Evolutionary conservation across 1,140 invertebrate species (phyloP).

Genomic region (Drosophila saltans): DNA sequence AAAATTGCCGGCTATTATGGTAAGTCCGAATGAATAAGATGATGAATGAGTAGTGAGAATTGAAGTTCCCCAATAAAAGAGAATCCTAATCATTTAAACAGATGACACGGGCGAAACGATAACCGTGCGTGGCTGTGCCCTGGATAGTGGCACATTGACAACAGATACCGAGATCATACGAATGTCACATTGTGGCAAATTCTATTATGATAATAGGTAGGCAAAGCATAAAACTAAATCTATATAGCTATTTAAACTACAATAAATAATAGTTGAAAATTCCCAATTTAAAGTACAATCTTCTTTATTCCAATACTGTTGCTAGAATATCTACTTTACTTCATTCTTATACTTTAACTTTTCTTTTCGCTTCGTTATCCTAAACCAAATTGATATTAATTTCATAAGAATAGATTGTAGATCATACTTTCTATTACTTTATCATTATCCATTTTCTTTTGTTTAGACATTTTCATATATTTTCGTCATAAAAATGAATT

Average conservation of each 20-base stretch:
- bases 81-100: conserved; percentile 71
- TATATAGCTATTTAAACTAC: too few relatives aligned
- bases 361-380: too few relatives aligned
- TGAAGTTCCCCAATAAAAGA: not conserved
- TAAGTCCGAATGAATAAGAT: conserved; percentile 83
- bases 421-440: too few relatives aligned
- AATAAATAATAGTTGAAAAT: too few relatives aligned
- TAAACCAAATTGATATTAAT: too few relatives aligned
- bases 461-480: not conserved
- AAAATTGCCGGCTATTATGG: conserved; percentile 95
- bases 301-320: too few relatives aligned
- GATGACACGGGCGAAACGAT: conserved; percentile 91
- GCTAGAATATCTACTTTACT: too few relatives aligned
- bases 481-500: too few relatives aligned
- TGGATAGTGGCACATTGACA: conserved; percentile 95
- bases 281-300: too few relatives aligned
- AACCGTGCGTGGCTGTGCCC: conserved; percentile 93
- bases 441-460: not conserved
- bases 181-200: conserved; percentile 96
- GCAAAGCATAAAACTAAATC: too few relatives aligned
- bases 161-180: conserved; percentile 96
- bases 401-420: too few relatives aligned
- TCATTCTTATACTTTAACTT: too few relatives aligned
- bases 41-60: conserved; percentile 23
- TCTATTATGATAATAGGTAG: conserved; percentile 91